Conservation (phyloP, 2,113 vertebrate species). For the Rhea pennata region DNA sequence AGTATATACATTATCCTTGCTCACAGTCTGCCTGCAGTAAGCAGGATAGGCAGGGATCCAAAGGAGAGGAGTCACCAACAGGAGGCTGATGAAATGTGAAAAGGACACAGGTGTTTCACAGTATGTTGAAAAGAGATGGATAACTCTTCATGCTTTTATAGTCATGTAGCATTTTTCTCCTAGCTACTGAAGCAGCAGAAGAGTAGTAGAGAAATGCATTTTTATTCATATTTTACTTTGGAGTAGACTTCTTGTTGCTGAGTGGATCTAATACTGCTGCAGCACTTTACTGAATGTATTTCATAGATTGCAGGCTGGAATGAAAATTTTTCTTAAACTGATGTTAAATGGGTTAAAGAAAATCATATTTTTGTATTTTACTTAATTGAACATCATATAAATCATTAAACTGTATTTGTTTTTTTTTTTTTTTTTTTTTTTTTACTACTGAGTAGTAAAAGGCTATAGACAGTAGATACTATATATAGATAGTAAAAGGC, state of each 20-base stretch:
- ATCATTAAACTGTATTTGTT: background rate
- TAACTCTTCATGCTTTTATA: too few relatives aligned
- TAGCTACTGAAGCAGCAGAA: background rate
- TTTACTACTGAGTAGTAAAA: too few relatives aligned
- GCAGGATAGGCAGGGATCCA: slow-evolving; percentile 17
- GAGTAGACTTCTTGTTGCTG: background rate
- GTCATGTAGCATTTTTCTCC: too few relatives aligned
- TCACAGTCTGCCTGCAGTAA: slow-evolving; percentile 17
- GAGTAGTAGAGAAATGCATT: background rate
- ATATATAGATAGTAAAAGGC: too few relatives aligned
- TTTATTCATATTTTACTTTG: background rate
- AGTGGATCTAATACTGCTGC: background rate
- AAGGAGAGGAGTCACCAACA: slow-evolving; percentile 14
- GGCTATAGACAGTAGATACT: too few relatives aligned
- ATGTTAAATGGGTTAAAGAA: background rate
- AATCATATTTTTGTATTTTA: background rate
- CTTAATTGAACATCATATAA: too few relatives aligned
- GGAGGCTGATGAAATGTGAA: slow-evolving; percentile 15
- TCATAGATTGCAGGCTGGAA: background rate
- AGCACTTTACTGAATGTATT: background rate
- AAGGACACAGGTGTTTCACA: slow-evolving; percentile 27
- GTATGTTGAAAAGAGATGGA: background rate
- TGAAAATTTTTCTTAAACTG: background rate
- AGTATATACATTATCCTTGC: background rate
- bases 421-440: background rate